Base-by-base conservation (phyloP, 2,888 invertebrate species). In the Therioaphis trifolii region DNA sequence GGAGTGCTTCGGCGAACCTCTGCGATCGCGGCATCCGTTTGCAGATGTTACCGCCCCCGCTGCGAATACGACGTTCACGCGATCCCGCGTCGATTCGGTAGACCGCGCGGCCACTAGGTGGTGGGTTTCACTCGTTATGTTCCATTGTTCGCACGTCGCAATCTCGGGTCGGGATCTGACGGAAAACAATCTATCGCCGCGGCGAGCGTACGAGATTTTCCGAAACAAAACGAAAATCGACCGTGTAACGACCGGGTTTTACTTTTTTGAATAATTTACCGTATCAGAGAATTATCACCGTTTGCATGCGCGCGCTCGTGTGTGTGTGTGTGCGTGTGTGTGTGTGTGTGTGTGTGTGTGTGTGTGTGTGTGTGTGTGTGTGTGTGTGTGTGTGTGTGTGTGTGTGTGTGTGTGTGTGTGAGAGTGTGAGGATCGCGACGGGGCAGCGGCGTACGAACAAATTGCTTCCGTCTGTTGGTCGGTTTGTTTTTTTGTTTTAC, bases 261-360 rank as follows among this genome's bases (percentile, higher is more conserved):
- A 24, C 12, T 69, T 15, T 12, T n/a, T 27, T 72, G 29, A 72
- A 72, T 49, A 49, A 71, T 71, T 71, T 71, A 29, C 18, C 18
- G 11, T 18, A 27, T 18, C 46, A 18, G 27, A 46, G 5, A 29
- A n/a, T 18, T 46, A 27, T 14, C 14, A 18, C 9, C 18, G 46
- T 15, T 7, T 12, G n/a, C 1, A n/a, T 14, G n/a, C 4, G 18
- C 52, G 52, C 52, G 52, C 5, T 43, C 3, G 52, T 7, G 5
- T 18, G 5, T n/a, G n/a, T 4, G 15, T 9, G 2, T 15, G 2
- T 52, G 18, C 18, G 5, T 18, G 49, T 52, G n/a, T n/a, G n/a
- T n/a, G n/a, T n/a, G n/a, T n/a, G n/a, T n/a, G n/a, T n/a, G n/a
- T n/a, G n/a, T n/a, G n/a, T n/a, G n/a, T n/a, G n/a, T n/a, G n/a